Evolutionary conservation across 2,888 invertebrate genomes (phyloP).

Genomic region (Megalurothrips usitatus): DNA sequence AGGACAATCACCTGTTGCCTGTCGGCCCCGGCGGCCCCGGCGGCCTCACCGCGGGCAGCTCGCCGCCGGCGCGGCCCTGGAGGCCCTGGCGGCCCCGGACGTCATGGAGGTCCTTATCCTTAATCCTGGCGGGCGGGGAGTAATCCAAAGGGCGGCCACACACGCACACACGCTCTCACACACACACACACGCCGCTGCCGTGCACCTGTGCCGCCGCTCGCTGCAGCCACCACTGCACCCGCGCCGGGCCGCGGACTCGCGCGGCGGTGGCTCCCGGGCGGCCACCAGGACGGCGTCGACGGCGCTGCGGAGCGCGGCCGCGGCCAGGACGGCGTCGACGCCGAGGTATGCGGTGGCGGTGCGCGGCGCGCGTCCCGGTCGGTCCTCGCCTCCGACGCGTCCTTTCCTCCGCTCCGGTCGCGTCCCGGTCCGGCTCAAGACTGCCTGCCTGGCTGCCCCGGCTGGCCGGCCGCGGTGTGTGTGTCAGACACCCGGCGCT

Average conservation of each 20-base stretch:
- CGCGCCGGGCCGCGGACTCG: not conserved
- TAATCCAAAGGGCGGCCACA: not conserved
- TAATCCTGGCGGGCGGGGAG: not conserved
- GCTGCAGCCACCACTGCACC: not conserved
- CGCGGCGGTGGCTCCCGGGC: not conserved
- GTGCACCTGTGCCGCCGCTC: not conserved
- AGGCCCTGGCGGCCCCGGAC: not conserved
- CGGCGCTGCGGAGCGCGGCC: not conserved
- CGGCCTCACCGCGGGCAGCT: not conserved
- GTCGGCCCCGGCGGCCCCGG: too few species aligned
- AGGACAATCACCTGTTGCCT: conserved; percentile 19
- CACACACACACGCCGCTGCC: not conserved
- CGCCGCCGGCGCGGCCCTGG: not conserved
- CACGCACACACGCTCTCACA: not conserved
- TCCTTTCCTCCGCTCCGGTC: not conserved
- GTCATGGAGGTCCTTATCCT: not conserved
- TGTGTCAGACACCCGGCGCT: not conserved
- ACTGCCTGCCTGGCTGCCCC: not conserved
- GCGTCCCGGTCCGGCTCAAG: not conserved
- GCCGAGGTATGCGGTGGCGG: not conserved
- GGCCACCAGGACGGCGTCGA: not conserved
- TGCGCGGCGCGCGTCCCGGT: not conserved
- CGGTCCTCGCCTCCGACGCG: not conserved
- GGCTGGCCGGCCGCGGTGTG: not conserved
- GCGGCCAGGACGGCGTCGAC: not conserved